A percentile compares a stretch with the other conserved stretches of the same genome.
phyloP scores from a whole-genome alignment of 2,797 vertebrate species.

The Diplodus sargus region DNA sequence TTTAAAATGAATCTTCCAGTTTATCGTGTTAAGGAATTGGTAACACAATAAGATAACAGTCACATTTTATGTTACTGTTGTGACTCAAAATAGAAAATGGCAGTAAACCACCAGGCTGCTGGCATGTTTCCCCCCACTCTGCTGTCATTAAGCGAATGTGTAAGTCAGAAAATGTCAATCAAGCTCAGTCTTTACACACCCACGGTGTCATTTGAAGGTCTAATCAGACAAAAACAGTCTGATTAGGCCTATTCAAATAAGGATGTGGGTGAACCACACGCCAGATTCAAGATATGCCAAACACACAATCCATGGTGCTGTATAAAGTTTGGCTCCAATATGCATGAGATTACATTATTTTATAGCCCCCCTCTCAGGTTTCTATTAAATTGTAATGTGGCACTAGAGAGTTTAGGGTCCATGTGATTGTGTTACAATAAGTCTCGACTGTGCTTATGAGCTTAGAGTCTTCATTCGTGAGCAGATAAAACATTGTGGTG shows the following conservation, averaged over 20 bases:
- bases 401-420: neutral
- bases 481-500: neutral
- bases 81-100: neutral
- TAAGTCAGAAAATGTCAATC: conserved; percentile 9
- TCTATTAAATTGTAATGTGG: neutral
- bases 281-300: neutral
- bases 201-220: neutral
- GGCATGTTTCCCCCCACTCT: neutral
- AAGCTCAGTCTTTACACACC: neutral
- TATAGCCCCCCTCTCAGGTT: neutral
- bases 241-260: neutral
- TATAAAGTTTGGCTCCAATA: neutral
- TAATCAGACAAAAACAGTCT: neutral
- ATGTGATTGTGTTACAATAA: neutral
- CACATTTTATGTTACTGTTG: neutral
- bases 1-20: neutral
- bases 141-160: neutral
- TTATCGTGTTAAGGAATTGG: neutral
- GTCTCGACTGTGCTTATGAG: neutral
- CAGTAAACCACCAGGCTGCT: too few relatives aligned
- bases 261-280: neutral
- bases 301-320: neutral
- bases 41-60: neutral
- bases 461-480: conserved; percentile 8
- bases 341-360: neutral